Conservation (phyloP, 2,888 invertebrate genomes). For the Callyntrura guangdongensis region DNA sequence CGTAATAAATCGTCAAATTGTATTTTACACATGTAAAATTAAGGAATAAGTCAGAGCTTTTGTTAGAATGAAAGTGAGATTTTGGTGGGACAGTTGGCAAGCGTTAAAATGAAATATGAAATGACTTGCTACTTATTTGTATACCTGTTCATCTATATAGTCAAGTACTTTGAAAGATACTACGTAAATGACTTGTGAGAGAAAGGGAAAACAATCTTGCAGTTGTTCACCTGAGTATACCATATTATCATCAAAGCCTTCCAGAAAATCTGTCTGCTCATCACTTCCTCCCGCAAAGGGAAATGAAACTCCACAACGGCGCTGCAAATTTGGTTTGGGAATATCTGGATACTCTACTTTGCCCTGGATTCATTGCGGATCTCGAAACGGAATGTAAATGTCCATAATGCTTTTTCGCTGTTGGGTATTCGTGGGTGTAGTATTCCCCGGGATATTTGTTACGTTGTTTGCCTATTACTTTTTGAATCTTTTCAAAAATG, state of each 20-base stretch:
- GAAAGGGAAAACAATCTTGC: background rate
- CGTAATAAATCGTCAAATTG: too few relatives aligned
- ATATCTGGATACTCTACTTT: background rate
- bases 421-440: too few relatives aligned
- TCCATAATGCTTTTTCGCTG: too few relatives aligned
- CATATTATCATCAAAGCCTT: background rate
- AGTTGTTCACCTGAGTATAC: background rate
- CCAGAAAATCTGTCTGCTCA: constrained; percentile 4
- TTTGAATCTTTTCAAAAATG: background rate
- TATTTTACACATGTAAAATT: background rate
- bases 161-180: background rate
- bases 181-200: background rate
- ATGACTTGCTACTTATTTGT: background rate
- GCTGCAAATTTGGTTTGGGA: background rate
- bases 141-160: background rate
- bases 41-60: background rate
- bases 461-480: background rate
- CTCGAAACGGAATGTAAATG: too few relatives aligned
- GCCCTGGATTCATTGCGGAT: too few relatives aligned
- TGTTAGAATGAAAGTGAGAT: background rate
- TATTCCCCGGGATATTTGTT: background rate
- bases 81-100: constrained; percentile 68
- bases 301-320: too few relatives aligned
- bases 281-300: background rate
- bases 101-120: constrained; percentile 49